phyloP scores from a whole-genome alignment of 2,113 vertebrate species.

The Anarrhichthys ocellatus region DNA sequence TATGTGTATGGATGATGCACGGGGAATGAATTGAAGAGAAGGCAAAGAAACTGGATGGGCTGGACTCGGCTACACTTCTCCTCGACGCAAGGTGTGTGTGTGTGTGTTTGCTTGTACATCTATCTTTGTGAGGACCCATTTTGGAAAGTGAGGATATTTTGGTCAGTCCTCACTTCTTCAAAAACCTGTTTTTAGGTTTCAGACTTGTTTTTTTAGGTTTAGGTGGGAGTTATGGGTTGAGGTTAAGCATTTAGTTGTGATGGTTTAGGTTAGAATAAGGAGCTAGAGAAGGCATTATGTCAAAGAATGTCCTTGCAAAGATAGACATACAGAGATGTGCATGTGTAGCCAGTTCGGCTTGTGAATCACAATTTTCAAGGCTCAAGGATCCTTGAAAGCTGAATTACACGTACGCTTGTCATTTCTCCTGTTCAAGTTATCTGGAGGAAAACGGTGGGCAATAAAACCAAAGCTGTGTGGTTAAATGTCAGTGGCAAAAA shows the following conservation, averaged over 20 bases:
- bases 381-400: conserved; percentile 36
- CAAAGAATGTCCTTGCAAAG: neutral
- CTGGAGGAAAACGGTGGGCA: neutral
- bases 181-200: neutral
- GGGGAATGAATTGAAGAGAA: conserved; percentile 71
- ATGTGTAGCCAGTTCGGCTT: neutral
- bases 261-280: neutral
- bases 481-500: neutral
- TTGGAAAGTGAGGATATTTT: neutral
- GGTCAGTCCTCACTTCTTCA: neutral
- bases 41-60: conserved; percentile 50
- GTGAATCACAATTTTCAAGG: conserved; percentile 40
- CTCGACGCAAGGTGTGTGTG: neutral
- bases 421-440: conserved; percentile 1
- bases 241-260: neutral
- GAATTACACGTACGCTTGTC: conserved; percentile 35
- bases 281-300: neutral
- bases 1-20: conserved; percentile 66
- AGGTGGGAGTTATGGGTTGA: neutral
- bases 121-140: neutral
- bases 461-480: neutral
- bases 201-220: neutral
- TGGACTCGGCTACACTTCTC: conserved; percentile 38
- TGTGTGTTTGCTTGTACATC: neutral
- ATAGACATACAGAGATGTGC: neutral